Evolutionary conservation across 2,888 invertebrate genomes (phyloP).

Genomic region (Drosophila demipolita): DNA sequence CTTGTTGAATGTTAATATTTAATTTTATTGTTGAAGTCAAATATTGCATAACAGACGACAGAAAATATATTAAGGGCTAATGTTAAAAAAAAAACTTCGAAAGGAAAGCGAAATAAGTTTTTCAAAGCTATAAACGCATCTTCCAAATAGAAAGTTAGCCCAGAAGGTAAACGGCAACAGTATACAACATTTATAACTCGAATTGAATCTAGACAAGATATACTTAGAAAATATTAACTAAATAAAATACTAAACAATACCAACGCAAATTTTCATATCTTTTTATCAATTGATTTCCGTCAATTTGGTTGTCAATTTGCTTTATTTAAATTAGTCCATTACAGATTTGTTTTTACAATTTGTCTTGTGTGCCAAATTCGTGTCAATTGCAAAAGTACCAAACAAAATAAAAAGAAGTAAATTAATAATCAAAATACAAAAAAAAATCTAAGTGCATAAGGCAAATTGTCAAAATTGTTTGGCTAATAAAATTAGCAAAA

Average conservation of each 20-base stretch:
- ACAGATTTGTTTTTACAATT: constrained; percentile 46
- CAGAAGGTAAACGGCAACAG: constrained; percentile 19
- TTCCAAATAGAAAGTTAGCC: constrained; percentile 1
- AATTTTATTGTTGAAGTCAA: constrained; percentile 49
- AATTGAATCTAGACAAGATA: constrained; percentile 65
- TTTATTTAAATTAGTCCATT: constrained; percentile 33
- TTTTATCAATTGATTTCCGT: constrained; percentile 61
- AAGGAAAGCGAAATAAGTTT: neutral
- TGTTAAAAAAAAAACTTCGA: neutral
- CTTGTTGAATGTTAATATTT: constrained; percentile 44
- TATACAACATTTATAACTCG: constrained; percentile 57
- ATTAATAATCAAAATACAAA: constrained; percentile 11
- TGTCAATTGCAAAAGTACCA: constrained; percentile 68
- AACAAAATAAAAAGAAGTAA: constrained; percentile 15
- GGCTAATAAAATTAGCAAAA: constrained; percentile 61
- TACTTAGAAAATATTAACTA: constrained; percentile 35
- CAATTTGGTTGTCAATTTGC: constrained; percentile 70
- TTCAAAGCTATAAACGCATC: neutral
- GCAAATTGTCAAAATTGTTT: constrained; percentile 64
- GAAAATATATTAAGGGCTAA: constrained; percentile 20
- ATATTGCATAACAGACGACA: constrained; percentile 36
- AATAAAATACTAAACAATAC: constrained; percentile 13
- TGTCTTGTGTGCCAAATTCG: constrained; percentile 68
- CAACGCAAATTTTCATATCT: constrained; percentile 60
- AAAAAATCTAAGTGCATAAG: constrained; percentile 29